phyloP scores from a whole-genome alignment of 2,113 vertebrate genomes.

The Coregonus clupeaformis region DNA sequence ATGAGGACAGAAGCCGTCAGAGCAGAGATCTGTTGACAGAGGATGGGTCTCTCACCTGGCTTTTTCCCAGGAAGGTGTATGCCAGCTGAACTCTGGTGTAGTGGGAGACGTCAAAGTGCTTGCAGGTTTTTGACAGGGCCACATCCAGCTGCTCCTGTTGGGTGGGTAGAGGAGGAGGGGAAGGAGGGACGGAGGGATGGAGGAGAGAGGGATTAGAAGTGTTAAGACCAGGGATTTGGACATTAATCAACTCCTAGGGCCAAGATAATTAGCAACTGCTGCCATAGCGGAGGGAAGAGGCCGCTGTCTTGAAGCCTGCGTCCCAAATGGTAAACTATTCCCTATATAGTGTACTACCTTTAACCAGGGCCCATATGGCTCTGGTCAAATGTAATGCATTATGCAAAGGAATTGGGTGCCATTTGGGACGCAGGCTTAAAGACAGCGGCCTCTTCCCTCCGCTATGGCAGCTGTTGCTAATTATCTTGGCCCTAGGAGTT shows the following conservation, averaged over 20 bases:
- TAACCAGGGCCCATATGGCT: no score
- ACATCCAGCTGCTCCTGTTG: constrained; percentile 95
- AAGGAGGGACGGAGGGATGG: constrained; percentile 16
- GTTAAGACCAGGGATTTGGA: constrained; percentile 45
- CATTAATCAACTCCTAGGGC: not conserved
- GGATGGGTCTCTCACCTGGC: constrained; percentile 79
- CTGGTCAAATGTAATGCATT: no score
- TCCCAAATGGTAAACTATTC: no score
- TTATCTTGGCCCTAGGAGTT: no score
- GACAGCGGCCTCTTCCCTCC: no score
- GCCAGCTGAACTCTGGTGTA: constrained; percentile 97
- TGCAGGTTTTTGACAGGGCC: constrained; percentile 96
- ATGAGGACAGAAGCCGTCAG: not conserved
- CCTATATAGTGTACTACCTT: no score
- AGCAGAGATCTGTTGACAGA: not conserved
- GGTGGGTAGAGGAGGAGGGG: not conserved
- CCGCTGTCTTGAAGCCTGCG: no score
- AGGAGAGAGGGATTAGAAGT: constrained; percentile 35
- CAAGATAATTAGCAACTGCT: not conserved
- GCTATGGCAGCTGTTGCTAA: no score
- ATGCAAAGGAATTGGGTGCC: no score
- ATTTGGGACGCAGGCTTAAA: no score
- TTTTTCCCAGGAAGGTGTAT: constrained; percentile 94
- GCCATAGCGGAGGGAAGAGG: not conserved
- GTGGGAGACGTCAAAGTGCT: constrained; percentile 94